A percentile compares a stretch with the other conserved stretches of the same genome.
Conservation (phyloP, 1,140 invertebrate genomes). For the Semibalanus balanoides region DNA sequence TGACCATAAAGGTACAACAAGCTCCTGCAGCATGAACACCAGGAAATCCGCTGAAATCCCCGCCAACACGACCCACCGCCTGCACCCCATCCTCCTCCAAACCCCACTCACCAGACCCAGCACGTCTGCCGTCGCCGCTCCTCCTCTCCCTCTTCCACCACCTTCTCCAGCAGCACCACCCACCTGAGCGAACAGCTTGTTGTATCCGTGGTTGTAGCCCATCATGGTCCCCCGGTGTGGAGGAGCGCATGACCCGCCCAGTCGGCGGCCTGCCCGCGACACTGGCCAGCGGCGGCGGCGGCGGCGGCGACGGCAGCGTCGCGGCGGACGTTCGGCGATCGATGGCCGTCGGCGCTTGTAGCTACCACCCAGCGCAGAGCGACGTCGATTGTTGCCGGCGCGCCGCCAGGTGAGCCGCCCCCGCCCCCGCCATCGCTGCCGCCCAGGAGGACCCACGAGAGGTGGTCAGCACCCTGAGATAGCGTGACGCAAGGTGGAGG, state of each 20-base stretch:
- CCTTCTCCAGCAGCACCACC: neutral
- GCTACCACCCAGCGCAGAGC: no score
- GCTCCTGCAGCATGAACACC: no score
- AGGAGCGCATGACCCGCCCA: conserved; percentile 6
- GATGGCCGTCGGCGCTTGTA: neutral
- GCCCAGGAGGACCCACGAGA: no score
- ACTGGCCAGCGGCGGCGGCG: conserved; percentile 6
- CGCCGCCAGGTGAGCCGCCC: neutral
- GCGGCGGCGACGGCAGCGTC: neutral
- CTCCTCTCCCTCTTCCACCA: no score
- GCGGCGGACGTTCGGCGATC: neutral
- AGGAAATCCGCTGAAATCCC: no score
- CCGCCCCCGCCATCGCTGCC: conserved; percentile 1
- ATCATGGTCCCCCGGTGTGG: conserved; percentile 16
- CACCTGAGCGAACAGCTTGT: conserved; percentile 21
- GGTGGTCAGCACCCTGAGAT: no score
- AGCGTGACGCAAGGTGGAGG: no score
- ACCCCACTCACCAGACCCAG: neutral
- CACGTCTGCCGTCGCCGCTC: no score
- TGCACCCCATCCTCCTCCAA: no score
- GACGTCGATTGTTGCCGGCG: no score
- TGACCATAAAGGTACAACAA: no score
- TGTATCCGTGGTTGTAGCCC: conserved; percentile 20
- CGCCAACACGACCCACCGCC: no score
- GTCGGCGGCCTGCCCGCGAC: neutral